Evolutionary conservation across 2,113 vertebrate species (phyloP).

Genomic region (Lamprologus sp.): DNA sequence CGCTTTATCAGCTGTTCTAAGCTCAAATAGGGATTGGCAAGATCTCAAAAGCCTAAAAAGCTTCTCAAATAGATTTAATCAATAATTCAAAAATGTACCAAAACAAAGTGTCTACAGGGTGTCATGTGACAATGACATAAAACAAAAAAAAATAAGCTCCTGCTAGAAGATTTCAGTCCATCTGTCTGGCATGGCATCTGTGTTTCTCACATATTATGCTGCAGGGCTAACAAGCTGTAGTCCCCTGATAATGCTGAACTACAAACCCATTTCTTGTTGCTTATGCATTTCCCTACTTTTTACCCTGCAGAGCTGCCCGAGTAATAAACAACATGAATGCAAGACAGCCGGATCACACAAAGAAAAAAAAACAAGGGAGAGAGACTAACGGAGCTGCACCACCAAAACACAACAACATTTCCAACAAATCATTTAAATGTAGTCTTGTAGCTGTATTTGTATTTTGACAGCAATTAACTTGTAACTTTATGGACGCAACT

Average conservation of each 20-base stretch:
- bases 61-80: background rate
- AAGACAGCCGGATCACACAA: conserved; percentile 3
- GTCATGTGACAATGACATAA: background rate
- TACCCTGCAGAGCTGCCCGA: conserved; percentile 34
- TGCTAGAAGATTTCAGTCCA: background rate
- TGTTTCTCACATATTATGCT: background rate
- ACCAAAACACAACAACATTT: background rate
- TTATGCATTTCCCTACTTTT: conserved; percentile 24
- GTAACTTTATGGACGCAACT: background rate
- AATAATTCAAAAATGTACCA: background rate
- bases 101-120: background rate
- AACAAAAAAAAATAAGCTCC: background rate
- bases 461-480: background rate
- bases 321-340: conserved; percentile 42
- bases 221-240: conserved; percentile 5
- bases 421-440: background rate
- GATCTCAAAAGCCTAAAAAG: background rate
- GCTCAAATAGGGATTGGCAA: background rate
- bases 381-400: background rate
- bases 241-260: conserved; percentile 41
- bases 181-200: background rate
- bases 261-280: conserved; percentile 62
- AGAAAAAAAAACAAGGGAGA: background rate
- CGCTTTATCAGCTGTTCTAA: background rate
- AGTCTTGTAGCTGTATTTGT: background rate